Evolutionary conservation across 2,797 vertebrate species (phyloP), one percentile per base, ranked within the genome.

Genomic region (Eidolon dupreanum): DNA sequence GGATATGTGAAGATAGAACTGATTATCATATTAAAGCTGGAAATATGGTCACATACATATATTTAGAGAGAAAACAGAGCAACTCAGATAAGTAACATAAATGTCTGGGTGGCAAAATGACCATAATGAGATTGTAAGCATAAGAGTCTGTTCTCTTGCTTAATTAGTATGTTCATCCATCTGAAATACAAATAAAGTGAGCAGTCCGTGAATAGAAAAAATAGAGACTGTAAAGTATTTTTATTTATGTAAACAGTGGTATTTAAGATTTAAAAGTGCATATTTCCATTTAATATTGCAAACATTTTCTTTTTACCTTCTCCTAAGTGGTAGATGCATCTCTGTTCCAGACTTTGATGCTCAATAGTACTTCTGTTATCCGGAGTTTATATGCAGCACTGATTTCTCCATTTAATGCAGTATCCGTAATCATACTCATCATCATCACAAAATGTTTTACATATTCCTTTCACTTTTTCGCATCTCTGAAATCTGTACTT

Each of bases 391-490:
- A 95, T 38, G 36, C 97, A 98, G 31, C 96, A 97, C n/a, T 86
- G 66, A 33, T 92, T 96, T 84, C 96, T 95, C 96, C 96, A 95
- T 22, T 43, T 96, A 85, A 97, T 92, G 65, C 94, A 97, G n/a
- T 93, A 85, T 49, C 96, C 82, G 0, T 91, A 97, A 70, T 97
- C 94, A 89, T 91, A 94, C 7, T 97, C 96, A 88, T 59, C 74
- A 2, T 82, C 28, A 38, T 96, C 73, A 75, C 92, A 97, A 74
- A 70, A 71, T 5, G 77, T 49, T 88, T 97, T 97, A 55, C 96
- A 97, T 33, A 33, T 65, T 88, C 88, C 96, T 90, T 36, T 86
- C n/a, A 93, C 86, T 46, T 43, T 78, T 43, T 88, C 2, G 3
- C 97, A 97, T 94, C 94, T 97, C 6, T 93, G 28, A 51, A 91